Base-by-base conservation (phyloP, 2,888 invertebrate genomes). In the Hypomecis punctinalis region DNA sequence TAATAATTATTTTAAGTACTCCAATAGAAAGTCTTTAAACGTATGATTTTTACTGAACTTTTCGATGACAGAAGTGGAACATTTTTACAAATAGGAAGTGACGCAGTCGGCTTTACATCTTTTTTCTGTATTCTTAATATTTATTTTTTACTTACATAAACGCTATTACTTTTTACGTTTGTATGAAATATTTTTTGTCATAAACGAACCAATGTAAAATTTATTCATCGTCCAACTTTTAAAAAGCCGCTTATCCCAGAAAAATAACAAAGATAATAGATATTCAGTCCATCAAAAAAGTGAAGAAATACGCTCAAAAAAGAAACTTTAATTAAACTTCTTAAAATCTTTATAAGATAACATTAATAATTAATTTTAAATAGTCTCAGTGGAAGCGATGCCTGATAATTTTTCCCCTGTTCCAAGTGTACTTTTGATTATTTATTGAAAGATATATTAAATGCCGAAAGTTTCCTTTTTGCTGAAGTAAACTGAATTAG, bases 341-440 rank as follows among this genome's bases (percentile, higher is more conserved):
- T 76, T 82, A 80, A 83, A 88, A 90, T 89, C 88, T 88, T 92
- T 91, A 91, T 91, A 89, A 88, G 92, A 93, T 92, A 92, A 91
- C 90, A 92, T 90, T 91, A 91, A 91, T 92, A 90, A 92, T 92
- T 91, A 93, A 93, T 91, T 92, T 91, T 87, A 90, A 91, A 91
- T 87, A 85, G 85, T 85, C 83, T 80, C 81, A 83, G 84, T 82
- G 85, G 79, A 83, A 85, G 83, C 88, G 87, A 91, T 88, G 86
- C 78, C 85, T 88, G 89, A 91, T 91, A 90, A 91, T 91, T 90
- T 91, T 90, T 88, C 82, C 83, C 79, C 81, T 85, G 85, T 84
- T 85, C 80, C 79, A 76, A 82, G 83, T 77, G 86, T 87, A 86
- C 86, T 23, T 23, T 23, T 23, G 23, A 23, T 23, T 23, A 23